Conservation (phyloP, 2,888 invertebrate species). For the Noctua comes region DNA sequence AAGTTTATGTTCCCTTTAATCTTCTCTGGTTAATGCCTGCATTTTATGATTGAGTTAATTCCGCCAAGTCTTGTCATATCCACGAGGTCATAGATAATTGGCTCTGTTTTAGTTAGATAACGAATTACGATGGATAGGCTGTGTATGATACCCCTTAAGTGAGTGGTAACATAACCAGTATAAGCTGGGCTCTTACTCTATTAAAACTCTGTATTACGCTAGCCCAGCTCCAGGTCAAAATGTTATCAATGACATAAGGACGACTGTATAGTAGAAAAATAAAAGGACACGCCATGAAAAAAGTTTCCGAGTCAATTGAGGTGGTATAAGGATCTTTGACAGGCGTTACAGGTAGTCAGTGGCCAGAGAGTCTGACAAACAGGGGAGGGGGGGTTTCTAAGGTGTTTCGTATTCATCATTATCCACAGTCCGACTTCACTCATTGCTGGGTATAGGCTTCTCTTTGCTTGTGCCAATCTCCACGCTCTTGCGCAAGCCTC, state of each 20-base stretch:
- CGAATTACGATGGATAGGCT: constrained; percentile 29
- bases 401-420: too few relatives aligned
- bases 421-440: too few relatives aligned
- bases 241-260: background rate
- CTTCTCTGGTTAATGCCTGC: constrained; percentile 51
- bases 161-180: background rate
- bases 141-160: background rate
- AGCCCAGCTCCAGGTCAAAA: background rate
- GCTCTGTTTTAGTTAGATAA: constrained; percentile 37
- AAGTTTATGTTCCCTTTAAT: constrained; percentile 37
- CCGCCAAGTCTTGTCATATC: constrained; percentile 26
- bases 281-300: background rate
- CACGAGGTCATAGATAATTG: constrained; percentile 23
- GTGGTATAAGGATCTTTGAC: too few relatives aligned
- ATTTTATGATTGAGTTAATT: constrained; percentile 45
- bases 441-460: too few relatives aligned
- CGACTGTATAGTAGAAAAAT: background rate
- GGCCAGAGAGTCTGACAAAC: too few relatives aligned
- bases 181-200: background rate
- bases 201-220: background rate
- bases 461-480: too few relatives aligned
- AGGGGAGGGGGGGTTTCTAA: too few relatives aligned
- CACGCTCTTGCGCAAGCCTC: too few relatives aligned
- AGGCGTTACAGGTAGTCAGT: too few relatives aligned
- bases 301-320: too few relatives aligned